These are phyloP conservation scores for Scaptomyza pallida DNA, from an alignment of 1,140 invertebrate species.

Conservation along the genomic window DNA sequence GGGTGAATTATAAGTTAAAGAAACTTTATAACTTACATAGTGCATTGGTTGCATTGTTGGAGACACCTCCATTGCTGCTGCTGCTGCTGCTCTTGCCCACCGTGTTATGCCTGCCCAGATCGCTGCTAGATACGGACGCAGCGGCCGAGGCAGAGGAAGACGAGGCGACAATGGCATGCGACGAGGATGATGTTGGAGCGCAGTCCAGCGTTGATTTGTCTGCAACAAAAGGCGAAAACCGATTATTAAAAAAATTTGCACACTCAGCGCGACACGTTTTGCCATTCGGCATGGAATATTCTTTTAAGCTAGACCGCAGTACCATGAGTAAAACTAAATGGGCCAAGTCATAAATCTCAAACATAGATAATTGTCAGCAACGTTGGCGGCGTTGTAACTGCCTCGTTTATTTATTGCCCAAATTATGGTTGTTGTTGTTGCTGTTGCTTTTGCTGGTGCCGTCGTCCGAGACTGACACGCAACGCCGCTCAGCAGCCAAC, in stretches of 20 bases:
- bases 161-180: slow-evolving; percentile 56
- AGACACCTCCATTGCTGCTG: slow-evolving; percentile 29
- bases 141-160: slow-evolving; percentile 42
- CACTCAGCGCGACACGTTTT: slow-evolving; percentile 69
- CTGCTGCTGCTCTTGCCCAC: slow-evolving; percentile 63
- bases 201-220: slow-evolving; percentile 80
- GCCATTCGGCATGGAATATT: slow-evolving; percentile 48
- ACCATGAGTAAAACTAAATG: slow-evolving; percentile 30
- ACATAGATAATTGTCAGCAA: slow-evolving; percentile 76
- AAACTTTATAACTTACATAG: slow-evolving; percentile 60
- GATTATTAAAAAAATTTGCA: slow-evolving; percentile 73
- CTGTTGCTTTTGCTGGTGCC: slow-evolving; percentile 16
- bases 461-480: slow-evolving; percentile 53
- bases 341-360: slow-evolving; percentile 66
- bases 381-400: slow-evolving; percentile 40
- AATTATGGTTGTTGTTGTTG: slow-evolving; percentile 59
- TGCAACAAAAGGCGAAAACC: slow-evolving; percentile 53
- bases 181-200: slow-evolving; percentile 69
- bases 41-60: slow-evolving; percentile 63
- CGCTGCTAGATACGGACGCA: slow-evolving; percentile 41
- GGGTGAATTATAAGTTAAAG: neutral
- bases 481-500: slow-evolving; percentile 52
- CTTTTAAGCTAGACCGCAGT: slow-evolving; percentile 18
- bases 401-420: slow-evolving; percentile 73
- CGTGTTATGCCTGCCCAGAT: slow-evolving; percentile 63